Evolutionary conservation across 1,140 invertebrate species (phyloP).

Genomic region (Drosophila parvula): DNA sequence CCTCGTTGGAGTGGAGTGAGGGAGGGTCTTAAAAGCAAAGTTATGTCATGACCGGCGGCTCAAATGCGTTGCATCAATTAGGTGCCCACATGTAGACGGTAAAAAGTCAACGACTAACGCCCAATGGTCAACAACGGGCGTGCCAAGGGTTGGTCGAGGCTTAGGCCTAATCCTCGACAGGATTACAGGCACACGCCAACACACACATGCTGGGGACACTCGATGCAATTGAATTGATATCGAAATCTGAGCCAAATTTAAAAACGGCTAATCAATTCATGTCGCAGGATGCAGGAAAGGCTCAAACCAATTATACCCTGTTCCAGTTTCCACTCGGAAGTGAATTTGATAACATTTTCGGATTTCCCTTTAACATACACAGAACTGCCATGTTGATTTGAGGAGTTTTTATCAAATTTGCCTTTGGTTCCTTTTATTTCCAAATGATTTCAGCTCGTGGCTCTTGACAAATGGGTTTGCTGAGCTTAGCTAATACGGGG

Average conservation of each 20-base stretch:
- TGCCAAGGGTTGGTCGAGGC: constrained; percentile 6
- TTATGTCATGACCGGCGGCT: constrained; percentile 37
- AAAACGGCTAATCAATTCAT: constrained; percentile 25
- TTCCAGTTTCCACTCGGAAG: too few species aligned
- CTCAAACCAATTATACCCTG: too few species aligned
- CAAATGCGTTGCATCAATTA: constrained; percentile 54
- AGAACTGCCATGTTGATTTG: too few species aligned
- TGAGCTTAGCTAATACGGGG: too few species aligned
- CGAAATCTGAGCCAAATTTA: constrained; percentile 36
- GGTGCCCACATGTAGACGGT: constrained; percentile 50
- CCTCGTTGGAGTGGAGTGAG: not conserved
- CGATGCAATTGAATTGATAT: constrained; percentile 50
- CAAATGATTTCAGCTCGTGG: too few species aligned
- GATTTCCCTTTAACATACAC: too few species aligned
- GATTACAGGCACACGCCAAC: constrained; percentile 36
- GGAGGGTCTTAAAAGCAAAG: constrained; percentile 44
- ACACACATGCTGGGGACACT: constrained; percentile 1
- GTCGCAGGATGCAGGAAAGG: too few species aligned
- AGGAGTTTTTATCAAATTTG: too few species aligned
- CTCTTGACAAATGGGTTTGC: too few species aligned
- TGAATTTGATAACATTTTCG: too few species aligned
- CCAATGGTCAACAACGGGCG: constrained; percentile 29
- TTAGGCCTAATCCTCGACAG: constrained; percentile 43
- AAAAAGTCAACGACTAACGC: constrained; percentile 50
- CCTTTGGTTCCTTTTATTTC: too few species aligned